Base-by-base conservation (phyloP, 2,797 vertebrate species). In the Simalia tracyae region DNA sequence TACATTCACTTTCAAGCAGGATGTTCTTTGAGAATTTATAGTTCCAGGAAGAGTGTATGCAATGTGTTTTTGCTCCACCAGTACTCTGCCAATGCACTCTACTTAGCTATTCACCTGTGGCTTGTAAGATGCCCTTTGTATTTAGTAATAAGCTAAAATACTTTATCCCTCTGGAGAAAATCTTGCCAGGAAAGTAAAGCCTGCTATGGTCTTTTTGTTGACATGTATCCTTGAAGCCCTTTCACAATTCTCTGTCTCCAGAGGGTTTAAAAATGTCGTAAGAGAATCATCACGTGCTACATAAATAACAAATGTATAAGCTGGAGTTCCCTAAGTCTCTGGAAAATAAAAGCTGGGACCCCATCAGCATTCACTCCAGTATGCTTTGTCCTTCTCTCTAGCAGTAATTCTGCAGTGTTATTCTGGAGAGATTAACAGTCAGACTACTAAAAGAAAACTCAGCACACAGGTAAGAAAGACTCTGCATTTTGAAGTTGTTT, bases 91-190 rank as follows among this genome's bases (percentile, higher is more conserved):
- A 56, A 22, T 2, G 7, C 57, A 9, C 26, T 90, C 88, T 91
- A 68, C 54, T 59, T 91, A 87, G 57, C 31, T 0, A 0, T 61
- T 68, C 56, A 54, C 91, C 22, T 59, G 54, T 10, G 4, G 46
- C 72, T 24, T 0, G 0, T 60, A n/a, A 57, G 0, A 0, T 61
- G 81, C 56, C 42, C 85, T 90, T 68, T 60, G 86, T 0, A 0
- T 81, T 81, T 88, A 94, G 95, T 94, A 96, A 97, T 96, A 95
- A 96, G 93, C 96, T 96, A 95, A 93, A 97, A 95, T 88, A 93
- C 94, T 94, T 97, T 96, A 96, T 97, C 95, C 95, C 81, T 94
- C 90, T 50, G 86, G 87, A 84, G 87, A 92, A 94, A n/a, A 91
- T 84, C 94, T 93, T 0, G 0, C 90, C 46, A 1, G 42, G 60